Conservation (phyloP, 2,113 vertebrate genomes). For the Tupaia tana region DNA sequence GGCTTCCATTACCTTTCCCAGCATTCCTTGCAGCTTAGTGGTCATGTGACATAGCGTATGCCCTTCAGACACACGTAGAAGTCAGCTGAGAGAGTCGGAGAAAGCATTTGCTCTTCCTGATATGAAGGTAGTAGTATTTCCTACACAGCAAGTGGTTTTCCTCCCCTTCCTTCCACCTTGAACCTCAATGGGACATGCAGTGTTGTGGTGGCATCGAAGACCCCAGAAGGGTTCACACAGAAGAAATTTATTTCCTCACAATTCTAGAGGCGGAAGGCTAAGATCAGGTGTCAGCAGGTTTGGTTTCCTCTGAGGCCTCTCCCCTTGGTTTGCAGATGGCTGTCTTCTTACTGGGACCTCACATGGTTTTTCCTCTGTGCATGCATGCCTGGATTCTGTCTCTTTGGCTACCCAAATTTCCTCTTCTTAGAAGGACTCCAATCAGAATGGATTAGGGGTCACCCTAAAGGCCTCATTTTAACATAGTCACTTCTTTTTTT, state of each 20-base stretch:
- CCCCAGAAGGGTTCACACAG: background rate
- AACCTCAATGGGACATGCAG: background rate
- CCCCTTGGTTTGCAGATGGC: fast-evolving
- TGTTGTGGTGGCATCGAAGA: background rate
- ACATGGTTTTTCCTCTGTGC: background rate
- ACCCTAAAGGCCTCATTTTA: background rate
- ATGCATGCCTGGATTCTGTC: background rate
- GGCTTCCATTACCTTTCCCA: background rate
- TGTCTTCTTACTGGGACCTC: fast-evolving
- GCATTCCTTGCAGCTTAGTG: background rate
- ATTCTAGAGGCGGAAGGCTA: background rate
- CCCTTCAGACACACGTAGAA: background rate
- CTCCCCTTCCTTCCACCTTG: background rate
- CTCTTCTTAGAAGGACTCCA: background rate
- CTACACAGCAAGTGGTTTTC: too few relatives aligned
- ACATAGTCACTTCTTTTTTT: background rate
- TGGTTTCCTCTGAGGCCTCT: background rate
- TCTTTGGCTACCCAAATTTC: background rate
- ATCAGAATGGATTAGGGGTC: background rate
- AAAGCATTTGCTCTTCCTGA: background rate
- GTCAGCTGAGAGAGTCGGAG: background rate
- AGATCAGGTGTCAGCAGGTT: background rate
- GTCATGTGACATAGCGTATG: background rate
- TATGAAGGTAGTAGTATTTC: background rate
- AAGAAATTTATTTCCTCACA: background rate